phyloP scores from a whole-genome alignment of 2,797 vertebrate genomes.

The Merluccius polli region DNA sequence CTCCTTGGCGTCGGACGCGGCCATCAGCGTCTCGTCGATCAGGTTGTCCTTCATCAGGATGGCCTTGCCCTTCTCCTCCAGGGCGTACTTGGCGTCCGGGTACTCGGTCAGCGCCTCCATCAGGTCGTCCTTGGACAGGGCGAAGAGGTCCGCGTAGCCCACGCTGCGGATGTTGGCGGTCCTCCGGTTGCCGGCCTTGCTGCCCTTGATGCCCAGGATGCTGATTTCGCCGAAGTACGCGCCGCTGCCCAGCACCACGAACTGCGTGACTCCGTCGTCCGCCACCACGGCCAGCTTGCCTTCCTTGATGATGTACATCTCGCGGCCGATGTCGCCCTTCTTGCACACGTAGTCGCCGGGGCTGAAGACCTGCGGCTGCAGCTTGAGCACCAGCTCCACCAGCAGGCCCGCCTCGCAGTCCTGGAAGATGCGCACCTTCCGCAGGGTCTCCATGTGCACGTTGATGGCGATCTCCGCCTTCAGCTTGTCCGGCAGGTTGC shows the following conservation, averaged over 20 bases:
- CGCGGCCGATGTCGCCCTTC: slow-evolving; percentile 93
- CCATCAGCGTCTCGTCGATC: slow-evolving; percentile 82
- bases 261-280: slow-evolving; percentile 92
- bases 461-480: slow-evolving; percentile 97
- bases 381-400: slow-evolving; percentile 91
- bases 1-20: slow-evolving; percentile 75
- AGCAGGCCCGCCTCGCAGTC: slow-evolving; percentile 95
- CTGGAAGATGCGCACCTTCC: slow-evolving; percentile 94
- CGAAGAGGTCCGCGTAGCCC: slow-evolving; percentile 94
- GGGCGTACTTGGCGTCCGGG: slow-evolving; percentile 86
- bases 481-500: slow-evolving; percentile 91
- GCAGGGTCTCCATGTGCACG: slow-evolving; percentile 90
- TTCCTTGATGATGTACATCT: slow-evolving; percentile 98
- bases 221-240: slow-evolving; percentile 98
- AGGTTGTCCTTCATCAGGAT: slow-evolving; percentile 96
- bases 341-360: slow-evolving; percentile 96
- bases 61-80: slow-evolving; percentile 91
- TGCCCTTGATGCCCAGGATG: slow-evolving; percentile 95
- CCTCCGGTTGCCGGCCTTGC: slow-evolving; percentile 92
- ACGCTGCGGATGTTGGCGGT: slow-evolving; percentile 96
- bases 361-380: slow-evolving; percentile 91
- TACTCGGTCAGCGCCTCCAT: slow-evolving; percentile 94
- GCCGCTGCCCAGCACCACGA: slow-evolving; percentile 90
- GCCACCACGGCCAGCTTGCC: slow-evolving; percentile 93
- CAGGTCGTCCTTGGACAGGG: slow-evolving; percentile 93